Base-by-base conservation (phyloP, 2,113 vertebrate genomes). In the Lipophrys pholis region DNA sequence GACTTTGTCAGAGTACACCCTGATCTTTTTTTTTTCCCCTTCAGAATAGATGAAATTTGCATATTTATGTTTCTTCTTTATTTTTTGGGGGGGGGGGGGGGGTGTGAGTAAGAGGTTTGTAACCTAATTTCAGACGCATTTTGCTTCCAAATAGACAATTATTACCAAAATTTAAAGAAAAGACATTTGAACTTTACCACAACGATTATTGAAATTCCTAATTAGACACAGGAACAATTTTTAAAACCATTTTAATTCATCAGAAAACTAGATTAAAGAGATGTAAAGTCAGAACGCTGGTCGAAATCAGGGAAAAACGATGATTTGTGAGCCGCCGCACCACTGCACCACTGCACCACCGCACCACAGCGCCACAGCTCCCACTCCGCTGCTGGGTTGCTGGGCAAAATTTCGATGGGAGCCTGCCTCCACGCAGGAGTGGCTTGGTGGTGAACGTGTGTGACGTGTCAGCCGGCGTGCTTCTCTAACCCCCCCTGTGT, bases 321-420 rank as follows among this genome's bases (percentile, higher is more conserved):
- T 6, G 16, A 49, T 59, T 48, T 42, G 2, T 68, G 21, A 30
- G 21, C 21, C 21, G 21, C 21, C 21, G 21, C 78, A 35, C 52
- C 76, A 62, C 5, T 42, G 63, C 61, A 50, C 76, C 81, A 80
- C n/a, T n/a, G n/a, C n/a, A n/a, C n/a, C n/a, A n/a, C n/a, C n/a
- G n/a, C 78, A 38, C 52, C 76, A 65, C 5, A 46, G 62, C 60
- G 46, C 76, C 81, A 80, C 63, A 21, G 60, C 59, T 84, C 89
- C 87, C 82, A 86, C 62, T 65, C 38, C 76, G 8, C 53, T 62
- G 80, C 80, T 73, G 73, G 88, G 91, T 92, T 92, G 90, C 90
- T 89, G 90, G 91, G 91, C 87, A 92, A 90, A 88, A 42, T 73
- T 76, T 9, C 41, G 60, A 43, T 14, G n/a, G 69, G 77, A 30